Evolutionary conservation across 1,140 invertebrate species (phyloP), one percentile per base, ranked within the genome.

Genomic region (Calephelis nemesis): DNA sequence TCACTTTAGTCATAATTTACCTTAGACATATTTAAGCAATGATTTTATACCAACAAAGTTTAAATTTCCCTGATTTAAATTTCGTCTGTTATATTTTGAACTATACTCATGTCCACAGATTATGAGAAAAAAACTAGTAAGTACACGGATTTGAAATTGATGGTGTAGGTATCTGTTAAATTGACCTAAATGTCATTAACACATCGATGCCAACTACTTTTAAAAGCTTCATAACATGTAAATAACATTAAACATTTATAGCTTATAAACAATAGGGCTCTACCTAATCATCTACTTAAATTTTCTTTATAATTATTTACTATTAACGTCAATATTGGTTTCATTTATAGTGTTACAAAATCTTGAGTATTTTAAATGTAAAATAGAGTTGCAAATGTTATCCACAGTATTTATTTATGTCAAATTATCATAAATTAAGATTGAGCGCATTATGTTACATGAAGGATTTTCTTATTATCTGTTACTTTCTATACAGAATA

Each of bases 221-320:
- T 40, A n/a, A 60, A 60, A 60, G 58, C 58, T 60, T 60, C 54
- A 63, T 74, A 67, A 71, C 42, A 81, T 71, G 81, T 75, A 78
- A 81, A 73, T 82, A 82, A 85, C 78, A 84, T 80, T 79, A 71
- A 85, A 85, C 82, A 86, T 84, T 86, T 81, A 85, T 81, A 73
- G 62, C 79, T 85, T 83, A 84, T 70, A 83, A 81, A 81, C 69
- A 78, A 78, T 81, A 84, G 42, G 47, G 47, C 73, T 72, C 54
- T 72, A 70, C 70, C 70, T 75, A 75, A 75, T 63, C 69, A 58
- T 72, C 83, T 84, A 86, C 79, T 67, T 47, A 58, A 52, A 47
- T 63, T 52, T 52, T 66, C 42, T 50, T 45, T 45, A 67, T 47
- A 40, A 54, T 47, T 60, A 54, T 67, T 65, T 13, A 62, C 72